A percentile compares a stretch with the other conserved stretches of the same genome.
Conservation (phyloP, 2,113 vertebrate genomes). For the Chaetodon auriga region DNA sequence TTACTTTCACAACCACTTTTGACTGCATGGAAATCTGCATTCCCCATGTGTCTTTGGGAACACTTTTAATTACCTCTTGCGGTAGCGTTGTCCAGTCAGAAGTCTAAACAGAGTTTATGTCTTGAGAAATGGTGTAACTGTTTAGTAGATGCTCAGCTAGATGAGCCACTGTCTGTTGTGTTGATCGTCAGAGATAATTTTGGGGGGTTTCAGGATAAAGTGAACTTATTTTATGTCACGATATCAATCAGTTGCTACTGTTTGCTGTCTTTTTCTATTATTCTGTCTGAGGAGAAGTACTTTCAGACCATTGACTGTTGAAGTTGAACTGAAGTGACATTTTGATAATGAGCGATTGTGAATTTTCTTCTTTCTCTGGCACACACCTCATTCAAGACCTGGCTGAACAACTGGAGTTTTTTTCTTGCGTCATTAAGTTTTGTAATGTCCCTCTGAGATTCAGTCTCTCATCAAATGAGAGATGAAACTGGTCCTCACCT, state of each 20-base stretch:
- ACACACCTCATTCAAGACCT: background rate
- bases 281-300: background rate
- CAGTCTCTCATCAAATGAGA: slow-evolving; percentile 46
- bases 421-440: slow-evolving; percentile 59
- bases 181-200: background rate
- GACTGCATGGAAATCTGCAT: background rate
- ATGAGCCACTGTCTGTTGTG: background rate
- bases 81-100: background rate
- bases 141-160: background rate
- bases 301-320: background rate
- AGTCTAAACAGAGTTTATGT: background rate
- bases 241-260: background rate
- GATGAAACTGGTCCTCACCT: slow-evolving; percentile 47
- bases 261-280: background rate
- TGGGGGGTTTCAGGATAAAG: background rate
- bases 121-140: background rate
- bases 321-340: slow-evolving; percentile 20
- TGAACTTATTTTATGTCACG: background rate
- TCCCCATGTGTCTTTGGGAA: slow-evolving; percentile 5
- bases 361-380: background rate
- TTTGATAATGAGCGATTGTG: slow-evolving; percentile 40
- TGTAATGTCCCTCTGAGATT: slow-evolving; percentile 41
- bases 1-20: slow-evolving; percentile 18
- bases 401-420: slow-evolving; percentile 43
- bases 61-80: slow-evolving; percentile 1